phyloP scores from a whole-genome alignment of 2,113 vertebrate species.

The Corythornis madagascariensis region DNA sequence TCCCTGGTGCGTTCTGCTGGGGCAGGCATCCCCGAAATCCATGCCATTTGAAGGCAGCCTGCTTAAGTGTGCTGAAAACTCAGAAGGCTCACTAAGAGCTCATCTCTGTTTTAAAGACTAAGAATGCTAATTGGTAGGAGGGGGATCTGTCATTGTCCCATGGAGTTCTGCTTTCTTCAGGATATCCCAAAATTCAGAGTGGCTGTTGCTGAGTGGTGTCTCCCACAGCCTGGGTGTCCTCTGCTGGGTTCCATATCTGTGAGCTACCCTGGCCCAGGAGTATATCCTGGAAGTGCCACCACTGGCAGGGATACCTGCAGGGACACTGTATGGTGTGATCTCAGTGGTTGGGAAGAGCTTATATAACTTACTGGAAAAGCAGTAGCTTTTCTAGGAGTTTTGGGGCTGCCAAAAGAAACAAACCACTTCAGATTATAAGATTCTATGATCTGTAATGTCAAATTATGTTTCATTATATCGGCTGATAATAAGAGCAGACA shows the following conservation, averaged over 20 bases:
- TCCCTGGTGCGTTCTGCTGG: neutral
- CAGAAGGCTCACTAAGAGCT: neutral
- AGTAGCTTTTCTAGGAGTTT: neutral
- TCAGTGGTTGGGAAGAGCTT: neutral
- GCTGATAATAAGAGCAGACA: too few relatives aligned
- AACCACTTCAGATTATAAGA: neutral
- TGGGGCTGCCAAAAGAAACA: neutral
- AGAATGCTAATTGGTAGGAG: neutral
- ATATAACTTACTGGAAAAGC: neutral
- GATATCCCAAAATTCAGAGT: accelerated
- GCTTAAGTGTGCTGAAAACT: neutral
- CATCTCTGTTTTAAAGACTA: neutral
- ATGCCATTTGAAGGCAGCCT: neutral
- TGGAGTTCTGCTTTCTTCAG: neutral
- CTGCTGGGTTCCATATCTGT: neutral
- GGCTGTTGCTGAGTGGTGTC: neutral
- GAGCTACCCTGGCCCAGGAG: neutral
- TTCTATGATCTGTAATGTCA: accelerated
- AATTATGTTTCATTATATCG: accelerated
- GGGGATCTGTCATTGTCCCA: neutral
- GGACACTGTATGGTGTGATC: accelerated
- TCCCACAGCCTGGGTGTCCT: accelerated
- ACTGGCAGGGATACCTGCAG: neutral
- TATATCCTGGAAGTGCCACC: neutral
- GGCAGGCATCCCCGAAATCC: neutral